phyloP scores from a whole-genome alignment of 2,888 invertebrate species.

The Cantharis flavilabris region DNA sequence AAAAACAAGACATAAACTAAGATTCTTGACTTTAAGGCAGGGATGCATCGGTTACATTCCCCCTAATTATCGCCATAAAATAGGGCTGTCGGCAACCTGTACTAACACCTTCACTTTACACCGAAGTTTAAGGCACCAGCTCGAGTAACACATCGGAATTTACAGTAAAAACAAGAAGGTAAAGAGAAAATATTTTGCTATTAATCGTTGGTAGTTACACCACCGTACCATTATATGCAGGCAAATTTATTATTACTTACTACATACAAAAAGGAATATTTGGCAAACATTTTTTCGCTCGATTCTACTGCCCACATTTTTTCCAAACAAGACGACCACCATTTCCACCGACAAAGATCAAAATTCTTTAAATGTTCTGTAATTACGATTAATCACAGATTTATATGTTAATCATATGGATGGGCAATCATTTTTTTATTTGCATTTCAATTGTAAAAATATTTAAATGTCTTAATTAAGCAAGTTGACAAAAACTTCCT shows the following conservation, averaged over 20 bases:
- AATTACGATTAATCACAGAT: not conserved
- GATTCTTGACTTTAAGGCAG: constrained; percentile 33
- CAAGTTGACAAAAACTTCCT: not conserved
- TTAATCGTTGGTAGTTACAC: constrained; percentile 13
- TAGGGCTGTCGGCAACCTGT: constrained; percentile 43
- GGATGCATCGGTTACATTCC: constrained; percentile 46
- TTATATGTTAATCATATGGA: not conserved
- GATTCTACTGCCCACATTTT: not conserved
- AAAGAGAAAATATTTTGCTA: constrained; percentile 25
- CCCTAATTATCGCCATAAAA: constrained; percentile 49
- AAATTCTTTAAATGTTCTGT: not conserved
- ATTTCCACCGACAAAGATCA: constrained; percentile 4
- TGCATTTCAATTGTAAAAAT: not conserved
- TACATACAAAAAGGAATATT: not conserved
- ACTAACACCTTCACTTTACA: constrained; percentile 44
- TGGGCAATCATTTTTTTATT: not conserved
- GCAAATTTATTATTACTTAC: not conserved
- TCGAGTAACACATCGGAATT: constrained; percentile 23
- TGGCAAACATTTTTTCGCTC: not conserved
- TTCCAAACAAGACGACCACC: not conserved
- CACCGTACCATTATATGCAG: not conserved
- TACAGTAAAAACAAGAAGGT: constrained; percentile 16
- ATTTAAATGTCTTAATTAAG: not conserved
- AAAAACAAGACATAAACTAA: constrained; percentile 24
- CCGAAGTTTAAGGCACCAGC: constrained; percentile 18